Evolutionary conservation across 2,797 vertebrate species (phyloP).

Genomic region (Allobates femoralis): DNA sequence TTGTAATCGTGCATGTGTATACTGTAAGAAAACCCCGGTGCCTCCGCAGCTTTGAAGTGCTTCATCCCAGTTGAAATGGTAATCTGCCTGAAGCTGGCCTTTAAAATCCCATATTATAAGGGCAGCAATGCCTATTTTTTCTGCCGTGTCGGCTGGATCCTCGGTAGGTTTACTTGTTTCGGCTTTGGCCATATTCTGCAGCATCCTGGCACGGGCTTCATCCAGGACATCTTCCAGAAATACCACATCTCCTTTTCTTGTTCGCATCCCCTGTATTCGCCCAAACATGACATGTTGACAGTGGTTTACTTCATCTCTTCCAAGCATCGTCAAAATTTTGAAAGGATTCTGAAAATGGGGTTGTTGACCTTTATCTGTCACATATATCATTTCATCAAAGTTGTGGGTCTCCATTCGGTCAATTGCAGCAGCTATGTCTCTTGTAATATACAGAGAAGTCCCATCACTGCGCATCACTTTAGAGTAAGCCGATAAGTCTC

Average conservation of each 20-base stretch:
- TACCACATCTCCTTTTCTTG: conserved; percentile 91
- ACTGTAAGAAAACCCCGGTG: conserved; percentile 94
- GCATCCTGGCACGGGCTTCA: conserved; percentile 85
- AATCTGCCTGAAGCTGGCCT: conserved; percentile 86
- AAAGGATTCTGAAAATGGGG: conserved; percentile 92
- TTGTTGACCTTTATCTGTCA: conserved; percentile 93
- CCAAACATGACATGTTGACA: conserved; percentile 92
- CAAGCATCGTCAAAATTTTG: conserved; percentile 85
- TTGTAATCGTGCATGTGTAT: conserved; percentile 91
- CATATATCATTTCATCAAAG: conserved; percentile 97
- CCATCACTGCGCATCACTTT: conserved; percentile 90
- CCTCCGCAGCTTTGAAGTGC: conserved; percentile 92
- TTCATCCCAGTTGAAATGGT: conserved; percentile 91
- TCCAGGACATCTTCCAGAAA: conserved; percentile 96
- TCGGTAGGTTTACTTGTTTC: conserved; percentile 86
- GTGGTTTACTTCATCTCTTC: conserved; percentile 87
- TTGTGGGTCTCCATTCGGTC: conserved; percentile 83
- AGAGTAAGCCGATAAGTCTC: conserved; percentile 79
- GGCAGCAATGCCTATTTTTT: conserved; percentile 90
- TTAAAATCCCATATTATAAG: conserved; percentile 94
- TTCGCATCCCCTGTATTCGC: conserved; percentile 92
- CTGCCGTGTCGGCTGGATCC: conserved; percentile 84
- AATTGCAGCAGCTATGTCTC: conserved; percentile 93
- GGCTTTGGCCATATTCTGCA: conserved; percentile 87
- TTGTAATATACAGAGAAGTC: conserved; percentile 94